These are phyloP conservation scores for Tiliqua scincoides DNA, from an alignment of 2,113 vertebrate genomes.

Conservation along the genomic window DNA sequence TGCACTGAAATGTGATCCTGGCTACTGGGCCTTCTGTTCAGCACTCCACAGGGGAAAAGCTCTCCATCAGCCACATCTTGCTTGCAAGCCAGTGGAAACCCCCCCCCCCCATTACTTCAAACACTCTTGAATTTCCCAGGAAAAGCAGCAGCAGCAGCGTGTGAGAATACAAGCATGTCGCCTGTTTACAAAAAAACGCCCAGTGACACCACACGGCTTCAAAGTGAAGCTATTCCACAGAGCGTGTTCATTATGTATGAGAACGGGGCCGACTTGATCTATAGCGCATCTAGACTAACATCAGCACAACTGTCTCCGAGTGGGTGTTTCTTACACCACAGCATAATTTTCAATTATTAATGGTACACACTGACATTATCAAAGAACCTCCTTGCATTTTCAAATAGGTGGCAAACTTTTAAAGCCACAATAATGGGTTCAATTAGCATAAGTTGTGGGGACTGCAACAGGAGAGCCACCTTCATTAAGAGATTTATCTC, in stretches of 20 bases:
- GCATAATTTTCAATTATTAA: not conserved
- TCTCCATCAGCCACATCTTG: not conserved
- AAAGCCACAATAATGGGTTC: conserved; percentile 63
- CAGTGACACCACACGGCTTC: not conserved
- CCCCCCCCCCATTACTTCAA: not conserved
- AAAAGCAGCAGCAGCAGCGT: not conserved
- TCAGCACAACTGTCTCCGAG: not conserved
- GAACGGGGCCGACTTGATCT: not conserved
- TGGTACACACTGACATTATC: not conserved
- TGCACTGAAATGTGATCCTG: not conserved
- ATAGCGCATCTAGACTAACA: rapidly evolving
- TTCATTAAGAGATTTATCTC: not conserved
- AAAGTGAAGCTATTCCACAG: not conserved
- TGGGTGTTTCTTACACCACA: not conserved
- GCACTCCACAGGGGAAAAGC: not conserved
- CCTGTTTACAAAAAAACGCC: not conserved
- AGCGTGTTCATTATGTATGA: conserved; percentile 13
- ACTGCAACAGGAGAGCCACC: not conserved
- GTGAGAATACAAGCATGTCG: not conserved
- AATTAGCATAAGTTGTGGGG: conserved; percentile 40
- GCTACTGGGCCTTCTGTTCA: not conserved
- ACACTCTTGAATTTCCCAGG: not conserved
- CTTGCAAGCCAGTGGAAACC: not conserved
- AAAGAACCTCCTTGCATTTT: conserved; percentile 22
- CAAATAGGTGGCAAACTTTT: conserved; percentile 47